Evolutionary conservation across 1,140 invertebrate genomes (phyloP).

Genomic region (Drosophila mauritiana): DNA sequence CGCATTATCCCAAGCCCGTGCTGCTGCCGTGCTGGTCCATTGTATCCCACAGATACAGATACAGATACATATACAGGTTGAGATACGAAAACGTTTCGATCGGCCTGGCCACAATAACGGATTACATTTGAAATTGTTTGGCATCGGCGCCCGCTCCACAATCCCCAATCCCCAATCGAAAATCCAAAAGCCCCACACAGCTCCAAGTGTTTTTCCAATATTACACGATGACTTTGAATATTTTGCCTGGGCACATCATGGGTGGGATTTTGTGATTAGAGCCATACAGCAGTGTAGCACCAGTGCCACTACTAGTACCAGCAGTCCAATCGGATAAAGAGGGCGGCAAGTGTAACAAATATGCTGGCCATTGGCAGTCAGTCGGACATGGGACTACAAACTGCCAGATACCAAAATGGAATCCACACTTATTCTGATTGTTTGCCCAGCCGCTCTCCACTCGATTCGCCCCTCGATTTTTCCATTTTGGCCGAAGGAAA

Average conservation of each 20-base stretch:
- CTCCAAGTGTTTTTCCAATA: constrained; percentile 67
- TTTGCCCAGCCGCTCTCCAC: constrained; percentile 30
- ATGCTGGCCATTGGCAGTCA: constrained; percentile 51
- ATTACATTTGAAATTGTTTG: constrained; percentile 82
- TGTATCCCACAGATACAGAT: constrained; percentile 50
- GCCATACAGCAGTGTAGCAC: constrained; percentile 19
- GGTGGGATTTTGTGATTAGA: constrained; percentile 81
- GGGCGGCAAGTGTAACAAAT: constrained; percentile 69
- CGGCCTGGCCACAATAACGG: constrained; percentile 62
- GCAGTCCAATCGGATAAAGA: constrained; percentile 33
- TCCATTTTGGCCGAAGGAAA: constrained; percentile 7
- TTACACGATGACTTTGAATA: constrained; percentile 82
- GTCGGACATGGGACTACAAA: constrained; percentile 47
- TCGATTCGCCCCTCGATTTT: neutral
- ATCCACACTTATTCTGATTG: constrained; percentile 74
- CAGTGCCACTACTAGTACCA: neutral
- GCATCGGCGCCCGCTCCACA: constrained; percentile 24
- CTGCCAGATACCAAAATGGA: constrained; percentile 41
- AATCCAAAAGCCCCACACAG: neutral
- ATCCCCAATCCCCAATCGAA: neutral
- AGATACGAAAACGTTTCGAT: constrained; percentile 39
- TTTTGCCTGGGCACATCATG: constrained; percentile 62
- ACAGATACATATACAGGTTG: constrained; percentile 8
- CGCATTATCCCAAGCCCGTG: constrained; percentile 46
- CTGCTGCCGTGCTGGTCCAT: constrained; percentile 14